Evolutionary conservation across 1,140 invertebrate genomes (phyloP), one percentile per base, ranked within the genome.

Genomic region (Drosophila teissieri): DNA sequence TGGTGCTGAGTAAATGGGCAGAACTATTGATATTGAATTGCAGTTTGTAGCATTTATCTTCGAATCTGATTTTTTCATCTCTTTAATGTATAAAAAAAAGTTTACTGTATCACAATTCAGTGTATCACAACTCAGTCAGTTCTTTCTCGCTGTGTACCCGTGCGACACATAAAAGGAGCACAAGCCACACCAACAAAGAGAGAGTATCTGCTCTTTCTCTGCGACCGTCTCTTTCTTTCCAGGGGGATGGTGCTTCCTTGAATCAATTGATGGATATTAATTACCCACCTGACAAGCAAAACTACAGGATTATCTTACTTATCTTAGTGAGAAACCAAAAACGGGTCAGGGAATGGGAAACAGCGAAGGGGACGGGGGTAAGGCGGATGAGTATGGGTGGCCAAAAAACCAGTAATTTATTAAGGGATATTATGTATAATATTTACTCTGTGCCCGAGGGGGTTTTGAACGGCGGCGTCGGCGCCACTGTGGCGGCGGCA

Each of bases 391-490:
- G 37, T 4, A 45, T 19, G 42, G 42, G 17, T 11, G 42, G 57
- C 22, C 53, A 22, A 68, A 53, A 76, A 62, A 53, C 22, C 31
- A 45, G 40, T 45, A 49, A 10, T 7, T 17, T 12, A 11, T 44
- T 15, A 34, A 8, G 37, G 51, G 46, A 48, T 34, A 19, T 45
- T 39, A 40, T 78, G 49, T 73, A 80, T 68, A 55, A 94, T 94
- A 92, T 79, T 94, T 94, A 95, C 95, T 96, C 95, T 70, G 95
- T 93, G 80, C 94, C 94, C 19, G 94, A 93, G 54, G 94, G 93
- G 55, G 94, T 93, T 91, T 95, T 95, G 39, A 94, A 93, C 65
- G 94, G 94, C 57, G 94, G 93, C 17, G 95, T 94, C 92, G 95
- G 95, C 80, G 95, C 95, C 68, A 95, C 95, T 58, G 96, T 95